Percentiles rank a stretch among this genome's conserved stretches.
Conservation (phyloP, 1,140 invertebrate species). For the Dolichoris vasculosae region DNA sequence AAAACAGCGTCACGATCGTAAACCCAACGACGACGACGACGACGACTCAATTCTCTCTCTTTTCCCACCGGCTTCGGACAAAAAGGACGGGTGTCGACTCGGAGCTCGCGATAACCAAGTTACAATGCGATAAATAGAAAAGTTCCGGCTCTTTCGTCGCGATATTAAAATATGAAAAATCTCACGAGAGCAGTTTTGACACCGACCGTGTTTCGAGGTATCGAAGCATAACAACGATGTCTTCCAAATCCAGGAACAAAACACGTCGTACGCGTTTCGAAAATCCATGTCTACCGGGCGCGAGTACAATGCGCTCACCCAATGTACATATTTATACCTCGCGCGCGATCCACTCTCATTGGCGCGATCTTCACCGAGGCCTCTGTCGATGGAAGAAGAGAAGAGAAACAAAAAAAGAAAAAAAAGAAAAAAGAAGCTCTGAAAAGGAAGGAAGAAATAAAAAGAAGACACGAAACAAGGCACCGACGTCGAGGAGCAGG, state of each 20-base stretch:
- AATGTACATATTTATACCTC: not conserved
- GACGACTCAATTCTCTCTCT: not conserved
- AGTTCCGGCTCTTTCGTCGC: no score
- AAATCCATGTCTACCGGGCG: not conserved
- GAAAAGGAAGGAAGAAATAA: slow-evolving; percentile 12
- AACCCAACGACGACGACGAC: not conserved
- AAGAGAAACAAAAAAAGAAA: not conserved
- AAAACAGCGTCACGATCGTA: not conserved
- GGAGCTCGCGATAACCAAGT: not conserved
- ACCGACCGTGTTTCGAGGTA: not conserved
- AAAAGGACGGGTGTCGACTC: not conserved
- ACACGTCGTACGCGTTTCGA: not conserved
- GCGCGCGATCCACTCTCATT: not conserved
- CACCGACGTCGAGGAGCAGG: not conserved
- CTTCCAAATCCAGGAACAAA: slow-evolving; percentile 1
- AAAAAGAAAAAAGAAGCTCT: slow-evolving; percentile 9
- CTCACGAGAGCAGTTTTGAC: not conserved
- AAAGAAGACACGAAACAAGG: not conserved
- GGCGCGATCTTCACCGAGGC: not conserved
- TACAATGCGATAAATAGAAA: no score
- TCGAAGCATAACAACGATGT: not conserved
- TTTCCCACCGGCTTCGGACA: no score
- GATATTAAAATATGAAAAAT: not conserved
- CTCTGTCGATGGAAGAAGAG: not conserved
- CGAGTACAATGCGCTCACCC: not conserved